These are phyloP conservation scores for Smittia sp. DNA, from an alignment of 2,888 invertebrate species.

Conservation along the genomic window DNA sequence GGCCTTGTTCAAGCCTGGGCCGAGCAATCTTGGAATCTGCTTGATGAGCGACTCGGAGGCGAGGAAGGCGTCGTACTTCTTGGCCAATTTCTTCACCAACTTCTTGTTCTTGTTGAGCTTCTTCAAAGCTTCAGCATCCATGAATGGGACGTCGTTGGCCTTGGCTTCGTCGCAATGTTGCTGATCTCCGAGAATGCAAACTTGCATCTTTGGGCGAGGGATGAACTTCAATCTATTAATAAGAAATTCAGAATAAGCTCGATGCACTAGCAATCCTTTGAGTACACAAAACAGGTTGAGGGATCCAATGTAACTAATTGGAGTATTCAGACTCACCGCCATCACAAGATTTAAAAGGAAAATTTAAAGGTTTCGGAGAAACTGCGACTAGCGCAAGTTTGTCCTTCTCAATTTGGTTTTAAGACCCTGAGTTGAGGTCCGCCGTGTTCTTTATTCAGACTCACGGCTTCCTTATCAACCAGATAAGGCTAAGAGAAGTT, in stretches of 20 bases:
- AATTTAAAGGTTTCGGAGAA: too few relatives aligned
- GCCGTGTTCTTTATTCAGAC: slow-evolving; percentile 57
- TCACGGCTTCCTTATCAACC: slow-evolving; percentile 60
- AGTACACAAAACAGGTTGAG: too few relatives aligned
- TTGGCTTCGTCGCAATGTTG: slow-evolving; percentile 99
- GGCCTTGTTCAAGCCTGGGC: slow-evolving; percentile 98
- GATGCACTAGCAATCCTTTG: too few relatives aligned
- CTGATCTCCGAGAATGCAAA: slow-evolving; percentile 97
- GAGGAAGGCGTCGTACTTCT: slow-evolving; percentile 95
- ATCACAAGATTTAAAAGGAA: too few relatives aligned
- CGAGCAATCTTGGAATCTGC: slow-evolving; percentile 96
- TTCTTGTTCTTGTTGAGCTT: slow-evolving; percentile 98
- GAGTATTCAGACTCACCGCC: too few relatives aligned
- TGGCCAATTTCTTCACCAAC: slow-evolving; percentile 97
- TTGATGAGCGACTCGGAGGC: slow-evolving; percentile 99
- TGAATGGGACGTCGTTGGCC: slow-evolving; percentile 83
- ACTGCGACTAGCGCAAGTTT: background rate
- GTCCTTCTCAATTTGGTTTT: slow-evolving; percentile 87
- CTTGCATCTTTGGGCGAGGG: slow-evolving; percentile 97
- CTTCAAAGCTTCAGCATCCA: slow-evolving; percentile 98
- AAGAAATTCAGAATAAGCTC: background rate
- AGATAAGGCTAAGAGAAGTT: slow-evolving; percentile 41
- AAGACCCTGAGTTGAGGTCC: slow-evolving; percentile 99
- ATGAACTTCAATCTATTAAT: slow-evolving; percentile 86
- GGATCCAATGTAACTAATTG: too few relatives aligned